phyloP scores from a whole-genome alignment of 2,888 invertebrate species.

The Stenurella melanura region DNA sequence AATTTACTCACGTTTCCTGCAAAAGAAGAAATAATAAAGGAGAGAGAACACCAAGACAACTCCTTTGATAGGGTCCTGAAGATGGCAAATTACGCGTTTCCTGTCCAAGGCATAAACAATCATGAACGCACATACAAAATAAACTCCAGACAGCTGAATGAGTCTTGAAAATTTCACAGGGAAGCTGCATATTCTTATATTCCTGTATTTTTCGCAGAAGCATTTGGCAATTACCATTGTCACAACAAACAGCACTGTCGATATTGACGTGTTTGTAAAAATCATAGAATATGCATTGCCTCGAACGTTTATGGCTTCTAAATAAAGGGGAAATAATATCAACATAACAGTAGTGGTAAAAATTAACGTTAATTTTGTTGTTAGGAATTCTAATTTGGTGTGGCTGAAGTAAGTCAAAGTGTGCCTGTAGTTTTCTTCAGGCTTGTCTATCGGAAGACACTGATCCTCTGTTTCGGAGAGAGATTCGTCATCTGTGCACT shows the following conservation, averaged over 20 bases:
- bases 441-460: constrained; percentile 65
- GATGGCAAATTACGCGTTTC: constrained; percentile 77
- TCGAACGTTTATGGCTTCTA: constrained; percentile 69
- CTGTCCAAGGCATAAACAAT: constrained; percentile 75
- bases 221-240: constrained; percentile 63
- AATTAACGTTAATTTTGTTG: constrained; percentile 72
- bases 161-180: constrained; percentile 72
- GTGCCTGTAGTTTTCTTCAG: constrained; percentile 59
- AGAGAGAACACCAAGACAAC: constrained; percentile 76
- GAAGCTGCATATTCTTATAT: constrained; percentile 63
- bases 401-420: constrained; percentile 64
- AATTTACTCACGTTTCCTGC: constrained; percentile 75
- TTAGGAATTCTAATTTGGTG: constrained; percentile 72
- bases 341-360: constrained; percentile 74
- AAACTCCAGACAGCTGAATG: constrained; percentile 72
- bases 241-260: constrained; percentile 63
- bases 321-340: constrained; percentile 75
- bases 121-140: constrained; percentile 73
- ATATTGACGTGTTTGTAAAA: constrained; percentile 64
- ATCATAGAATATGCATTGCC: constrained; percentile 69
- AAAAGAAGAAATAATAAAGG: constrained; percentile 78
- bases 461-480: constrained; percentile 69
- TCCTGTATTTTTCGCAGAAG: constrained; percentile 62
- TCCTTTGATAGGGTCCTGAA: constrained; percentile 79
- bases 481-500: constrained; percentile 70